A percentile compares a stretch with the other conserved stretches of the same genome.
These are phyloP conservation scores for Nineta flava DNA, from an alignment of 2,888 invertebrate genomes.

Conservation along the genomic window DNA sequence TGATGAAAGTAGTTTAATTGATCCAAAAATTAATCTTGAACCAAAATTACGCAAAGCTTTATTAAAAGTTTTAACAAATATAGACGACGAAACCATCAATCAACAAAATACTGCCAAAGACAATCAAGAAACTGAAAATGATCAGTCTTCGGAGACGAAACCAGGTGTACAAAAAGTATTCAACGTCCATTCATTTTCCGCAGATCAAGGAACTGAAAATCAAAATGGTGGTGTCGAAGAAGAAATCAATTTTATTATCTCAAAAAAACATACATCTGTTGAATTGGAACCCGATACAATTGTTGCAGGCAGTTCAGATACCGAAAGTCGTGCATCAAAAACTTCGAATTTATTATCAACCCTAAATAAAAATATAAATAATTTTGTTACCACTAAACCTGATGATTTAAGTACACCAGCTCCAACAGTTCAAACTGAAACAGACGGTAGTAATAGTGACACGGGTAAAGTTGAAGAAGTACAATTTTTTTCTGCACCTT, in stretches of 20 bases:
- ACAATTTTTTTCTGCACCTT: slow-evolving; percentile 65
- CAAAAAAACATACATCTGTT: neutral
- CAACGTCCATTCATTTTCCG: slow-evolving; percentile 2
- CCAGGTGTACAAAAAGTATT: neutral
- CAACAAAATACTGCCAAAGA: neutral
- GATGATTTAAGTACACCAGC: neutral
- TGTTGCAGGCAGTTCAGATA: neutral
- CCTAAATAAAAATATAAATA: neutral
- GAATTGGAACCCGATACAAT: neutral
- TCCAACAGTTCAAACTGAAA: neutral
- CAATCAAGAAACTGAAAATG: neutral
- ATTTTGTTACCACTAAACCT: neutral
- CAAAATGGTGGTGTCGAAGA: neutral
- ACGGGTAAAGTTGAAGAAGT: slow-evolving; percentile 50
- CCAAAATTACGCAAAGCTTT: slow-evolving; percentile 59
- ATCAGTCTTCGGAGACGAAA: neutral
- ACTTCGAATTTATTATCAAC: neutral
- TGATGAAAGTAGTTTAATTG: neutral
- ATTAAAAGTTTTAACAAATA: slow-evolving; percentile 56
- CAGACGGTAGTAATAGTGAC: slow-evolving; percentile 35
- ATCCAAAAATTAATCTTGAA: slow-evolving; percentile 36
- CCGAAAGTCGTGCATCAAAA: neutral
- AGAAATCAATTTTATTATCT: neutral
- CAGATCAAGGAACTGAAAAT: neutral
- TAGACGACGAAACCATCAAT: slow-evolving; percentile 39